Evolutionary conservation across 2,888 invertebrate species (phyloP), one percentile per base, ranked within the genome.

Genomic region (Lumbricus terrestris): DNA sequence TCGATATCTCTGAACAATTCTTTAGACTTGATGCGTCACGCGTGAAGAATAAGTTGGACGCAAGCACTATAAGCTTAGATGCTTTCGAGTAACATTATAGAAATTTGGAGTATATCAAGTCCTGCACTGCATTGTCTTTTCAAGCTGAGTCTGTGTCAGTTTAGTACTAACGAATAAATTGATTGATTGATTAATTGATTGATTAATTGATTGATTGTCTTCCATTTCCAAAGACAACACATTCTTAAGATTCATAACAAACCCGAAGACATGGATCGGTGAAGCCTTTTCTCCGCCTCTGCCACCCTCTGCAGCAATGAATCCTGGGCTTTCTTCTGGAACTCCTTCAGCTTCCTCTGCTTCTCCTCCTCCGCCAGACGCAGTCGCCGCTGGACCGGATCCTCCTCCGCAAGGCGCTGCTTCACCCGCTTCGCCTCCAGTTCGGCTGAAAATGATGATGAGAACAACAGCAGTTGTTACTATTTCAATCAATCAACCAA

Each of bases 201-300:
- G n/a, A n/a, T n/a, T n/a, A n/a, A n/a, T n/a, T n/a, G n/a, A n/a
- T n/a, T n/a, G n/a, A n/a, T n/a, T n/a, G n/a, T n/a, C n/a, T n/a
- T n/a, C n/a, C n/a, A n/a, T n/a, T n/a, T n/a, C n/a, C n/a, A n/a
- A n/a, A n/a, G n/a, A n/a, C n/a, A n/a, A n/a, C n/a, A n/a, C n/a
- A n/a, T n/a, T n/a, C n/a, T n/a, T n/a, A n/a, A n/a, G n/a, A n/a
- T n/a, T n/a, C n/a, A n/a, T 4, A 18, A 35, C 35, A 34, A 85
- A 85, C 85, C 85, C 4, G 85, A 85, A 20, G 85, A 85, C 85
- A 85, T 35, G 35, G 85, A 85, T 93, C 92, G 90, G 93, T 93
- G 90, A 91, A 94, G 23, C 93, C 91, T 42, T 93, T 93, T 88
- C 94, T 89, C 90, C 92, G 93, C 91, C 91, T 91, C 90, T 91